Conservation (phyloP, 1,140 invertebrate species). For the Mylabris phalerata region DNA sequence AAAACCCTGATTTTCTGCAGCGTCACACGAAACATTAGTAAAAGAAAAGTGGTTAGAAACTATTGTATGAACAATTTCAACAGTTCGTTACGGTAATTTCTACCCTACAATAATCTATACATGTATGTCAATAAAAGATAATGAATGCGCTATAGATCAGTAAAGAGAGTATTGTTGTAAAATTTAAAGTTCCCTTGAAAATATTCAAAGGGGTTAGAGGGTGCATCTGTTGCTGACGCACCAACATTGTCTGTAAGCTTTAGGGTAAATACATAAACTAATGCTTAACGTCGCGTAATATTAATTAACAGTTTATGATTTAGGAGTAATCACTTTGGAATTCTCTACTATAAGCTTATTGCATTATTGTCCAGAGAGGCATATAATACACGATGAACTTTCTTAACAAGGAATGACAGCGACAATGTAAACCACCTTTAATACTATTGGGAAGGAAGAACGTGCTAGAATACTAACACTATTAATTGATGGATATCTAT, state of each 20-base stretch:
- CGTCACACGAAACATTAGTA: constrained; percentile 14
- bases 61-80: constrained; percentile 2
- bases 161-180: neutral
- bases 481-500: constrained; percentile 7
- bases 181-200: constrained; percentile 2
- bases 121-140: constrained; percentile 12
- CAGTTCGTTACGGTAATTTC: constrained; percentile 4
- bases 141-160: neutral
- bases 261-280: too few relatives aligned
- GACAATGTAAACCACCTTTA: neutral
- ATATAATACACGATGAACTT: neutral
- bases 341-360: too few relatives aligned
- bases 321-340: too few relatives aligned
- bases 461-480: constrained; percentile 1
- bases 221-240: constrained; percentile 3
- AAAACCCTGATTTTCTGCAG: constrained; percentile 16
- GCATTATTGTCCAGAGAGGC: neutral
- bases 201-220: neutral
- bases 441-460: neutral
- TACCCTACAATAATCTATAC: neutral
- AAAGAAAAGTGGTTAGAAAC: constrained; percentile 9
- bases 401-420: constrained; percentile 4
- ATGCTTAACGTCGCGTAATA: too few relatives aligned
- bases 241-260: neutral
- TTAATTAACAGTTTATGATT: too few relatives aligned